Evolutionary conservation across 2,888 invertebrate genomes (phyloP).

Genomic region (Embidobia sp.): DNA sequence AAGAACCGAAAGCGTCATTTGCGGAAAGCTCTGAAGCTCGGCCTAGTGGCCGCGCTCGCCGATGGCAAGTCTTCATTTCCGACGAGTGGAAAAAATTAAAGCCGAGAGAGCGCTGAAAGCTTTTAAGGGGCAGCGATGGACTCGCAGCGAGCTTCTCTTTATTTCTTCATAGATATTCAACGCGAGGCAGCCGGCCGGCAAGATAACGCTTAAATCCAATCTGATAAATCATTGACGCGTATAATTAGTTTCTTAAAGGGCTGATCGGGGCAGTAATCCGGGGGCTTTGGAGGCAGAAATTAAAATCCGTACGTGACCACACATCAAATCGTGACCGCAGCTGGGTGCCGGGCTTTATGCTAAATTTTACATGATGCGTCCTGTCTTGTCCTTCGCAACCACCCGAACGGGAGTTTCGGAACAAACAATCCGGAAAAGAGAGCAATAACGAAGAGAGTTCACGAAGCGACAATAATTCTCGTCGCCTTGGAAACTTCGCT

Average conservation of each 20-base stretch:
- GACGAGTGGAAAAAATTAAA: slow-evolving; percentile 47
- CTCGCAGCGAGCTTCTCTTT: slow-evolving; percentile 19
- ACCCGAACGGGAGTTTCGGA: slow-evolving; percentile 53
- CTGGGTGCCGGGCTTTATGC: slow-evolving; percentile 39
- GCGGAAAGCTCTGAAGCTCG: neutral
- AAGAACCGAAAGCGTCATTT: too few relatives aligned
- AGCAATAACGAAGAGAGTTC: slow-evolving; percentile 55
- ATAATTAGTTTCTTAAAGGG: slow-evolving; percentile 58
- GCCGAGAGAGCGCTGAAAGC: slow-evolving; percentile 30
- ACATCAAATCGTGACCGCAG: slow-evolving; percentile 55
- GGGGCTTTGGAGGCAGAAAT: slow-evolving; percentile 32
- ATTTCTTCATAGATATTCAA: slow-evolving; percentile 58
- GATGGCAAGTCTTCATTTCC: slow-evolving; percentile 13
- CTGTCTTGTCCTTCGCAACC: slow-evolving; percentile 41
- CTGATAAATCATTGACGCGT: slow-evolving; percentile 61
- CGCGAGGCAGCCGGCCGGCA: slow-evolving; percentile 23
- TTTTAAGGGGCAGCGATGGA: slow-evolving; percentile 14
- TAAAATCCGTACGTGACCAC: slow-evolving; percentile 62
- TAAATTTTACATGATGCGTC: slow-evolving; percentile 51
- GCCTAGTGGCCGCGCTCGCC: neutral
- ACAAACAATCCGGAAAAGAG: slow-evolving; percentile 60
- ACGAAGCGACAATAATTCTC: slow-evolving; percentile 60
- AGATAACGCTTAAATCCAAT: slow-evolving; percentile 55
- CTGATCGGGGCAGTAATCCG: slow-evolving; percentile 36
- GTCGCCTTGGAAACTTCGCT: slow-evolving; percentile 61